Evolutionary conservation across 1,140 invertebrate species (phyloP), one percentile per base, ranked within the genome.

Genomic region (Stegodyphus dumicola): DNA sequence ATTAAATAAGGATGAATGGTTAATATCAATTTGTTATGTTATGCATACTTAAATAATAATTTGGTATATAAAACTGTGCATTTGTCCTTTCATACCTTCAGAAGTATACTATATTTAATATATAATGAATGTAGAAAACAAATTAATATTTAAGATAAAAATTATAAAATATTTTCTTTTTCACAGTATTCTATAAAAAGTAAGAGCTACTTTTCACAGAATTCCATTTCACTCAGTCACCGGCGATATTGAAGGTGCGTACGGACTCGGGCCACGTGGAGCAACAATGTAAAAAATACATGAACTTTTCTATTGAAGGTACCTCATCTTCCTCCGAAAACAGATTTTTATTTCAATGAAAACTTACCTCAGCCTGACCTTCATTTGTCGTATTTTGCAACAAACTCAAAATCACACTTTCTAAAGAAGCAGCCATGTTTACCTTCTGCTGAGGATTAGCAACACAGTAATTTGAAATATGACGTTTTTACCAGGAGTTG

Each of bases 351-450:
- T 17, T 60, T 15, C 4, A 13, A 2, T 10, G 9, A 13, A n/a
- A 60, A 6, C 54, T 51, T 66, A 64, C 81, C 64, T 85, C 53
- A 69, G 18, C 73, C 76, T 85, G 81, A 5, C 81, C 81, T 69
- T 85, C 73, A 85, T 77, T 85, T 18, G 81, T 77, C 6, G 73
- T 53, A 70, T 76, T 77, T 15, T 76, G 51, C 11, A 85, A 48
- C 9, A 85, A 76, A 75, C 77, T 85, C 9, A 67, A 18, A 69
- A 85, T 67, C 6, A 70, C 48, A 60, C 33, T 64, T 66, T 85
- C 81, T 15, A 85, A 18, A 6, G 73, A 56, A 60, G 73, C 64
- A 52, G 81, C 81, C 81, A 85, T 85, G 65, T 67, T 67, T 67
- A 67, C 17, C 6, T 67, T 60, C 56, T 11, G 15, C 9, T 60